A percentile compares a stretch with the other conserved stretches of the same genome.
Conservation (phyloP, 2,113 vertebrate genomes). For the Fukomys damarensis region DNA sequence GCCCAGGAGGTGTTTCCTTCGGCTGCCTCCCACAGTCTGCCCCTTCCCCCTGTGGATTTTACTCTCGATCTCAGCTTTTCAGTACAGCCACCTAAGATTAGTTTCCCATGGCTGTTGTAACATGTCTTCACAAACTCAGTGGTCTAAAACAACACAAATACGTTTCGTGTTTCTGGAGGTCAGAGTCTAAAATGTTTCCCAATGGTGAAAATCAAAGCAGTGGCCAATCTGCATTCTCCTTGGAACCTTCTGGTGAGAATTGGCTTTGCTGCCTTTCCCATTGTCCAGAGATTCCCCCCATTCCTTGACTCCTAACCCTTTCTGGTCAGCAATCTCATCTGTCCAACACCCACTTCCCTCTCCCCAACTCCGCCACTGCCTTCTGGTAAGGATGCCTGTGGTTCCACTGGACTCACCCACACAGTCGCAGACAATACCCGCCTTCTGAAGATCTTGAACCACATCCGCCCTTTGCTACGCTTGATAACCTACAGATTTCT, state of each 20-base stretch:
- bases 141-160: not conserved
- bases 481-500: not conserved
- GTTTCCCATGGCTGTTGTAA: not conserved
- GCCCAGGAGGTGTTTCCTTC: not conserved
- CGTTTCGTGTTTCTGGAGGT: not conserved
- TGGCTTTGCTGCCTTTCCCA: not conserved
- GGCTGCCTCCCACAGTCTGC: fast-evolving
- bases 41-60: not conserved
- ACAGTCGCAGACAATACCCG: not conserved
- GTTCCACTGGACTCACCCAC: too few relatives aligned
- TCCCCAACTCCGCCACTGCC: not conserved
- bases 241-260: not conserved
- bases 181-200: not conserved
- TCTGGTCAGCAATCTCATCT: not conserved
- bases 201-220: not conserved
- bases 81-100: fast-evolving
- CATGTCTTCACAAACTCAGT: not conserved
- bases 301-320: not conserved
- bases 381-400: not conserved
- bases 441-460: fast-evolving
- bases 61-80: not conserved
- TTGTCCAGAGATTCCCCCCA: too few relatives aligned
- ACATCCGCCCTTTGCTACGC: not conserved
- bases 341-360: too few relatives aligned
- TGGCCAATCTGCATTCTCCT: not conserved